Evolutionary conservation across 1,140 invertebrate species (phyloP), one percentile per base, ranked within the genome.

Genomic region (Triops longicaudatus): DNA sequence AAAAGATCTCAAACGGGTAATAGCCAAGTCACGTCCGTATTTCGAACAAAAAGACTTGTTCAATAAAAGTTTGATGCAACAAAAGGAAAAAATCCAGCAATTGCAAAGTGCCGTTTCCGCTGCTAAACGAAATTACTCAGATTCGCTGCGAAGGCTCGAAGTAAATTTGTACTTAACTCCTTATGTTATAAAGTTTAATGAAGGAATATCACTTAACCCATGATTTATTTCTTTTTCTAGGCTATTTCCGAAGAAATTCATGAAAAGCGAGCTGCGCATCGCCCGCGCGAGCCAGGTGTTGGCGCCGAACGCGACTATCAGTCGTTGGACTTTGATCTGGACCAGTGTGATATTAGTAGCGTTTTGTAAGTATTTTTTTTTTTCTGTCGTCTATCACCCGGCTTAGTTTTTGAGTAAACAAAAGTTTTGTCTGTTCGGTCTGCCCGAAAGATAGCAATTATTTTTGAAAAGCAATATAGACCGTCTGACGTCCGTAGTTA

Each of bases 271-370:
- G 28, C 72, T 31, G 63, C 72, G 43, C 72, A 43, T 26, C 80
- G 80, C 44, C 77, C 83, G 26, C 84, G 94, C 80, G 94, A 96
- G 83, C 94, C 94, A 0, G 94, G 94, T 1, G 94, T 97, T 3
- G 95, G 95, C 5, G 94, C 94, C 1, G 94, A 96, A 86, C 78
- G 72, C 26, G 74, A 76, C 41, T 73, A 72, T 7, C 72, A 42
- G 31, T 77, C 76, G 26, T 73, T 77, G n/a, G 44, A 78, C 37
- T 78, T 76, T 73, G 78, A 78, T 72, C 72, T 78, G 28, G 75
- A 78, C 74, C 74, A 73, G n/a, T 78, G 78, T 73, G 78, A 78
- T 73, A 76, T 76, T 72, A 37, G 42, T 50, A 78, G 78, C 74
- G 14, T 78, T 11, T 26, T 73, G 76, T 77, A 77, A 77, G 37